Percentiles rank a stretch among this genome's conserved stretches.
phyloP scores from a whole-genome alignment of 2,888 invertebrate genomes.

The Chydorus sphaericus region DNA sequence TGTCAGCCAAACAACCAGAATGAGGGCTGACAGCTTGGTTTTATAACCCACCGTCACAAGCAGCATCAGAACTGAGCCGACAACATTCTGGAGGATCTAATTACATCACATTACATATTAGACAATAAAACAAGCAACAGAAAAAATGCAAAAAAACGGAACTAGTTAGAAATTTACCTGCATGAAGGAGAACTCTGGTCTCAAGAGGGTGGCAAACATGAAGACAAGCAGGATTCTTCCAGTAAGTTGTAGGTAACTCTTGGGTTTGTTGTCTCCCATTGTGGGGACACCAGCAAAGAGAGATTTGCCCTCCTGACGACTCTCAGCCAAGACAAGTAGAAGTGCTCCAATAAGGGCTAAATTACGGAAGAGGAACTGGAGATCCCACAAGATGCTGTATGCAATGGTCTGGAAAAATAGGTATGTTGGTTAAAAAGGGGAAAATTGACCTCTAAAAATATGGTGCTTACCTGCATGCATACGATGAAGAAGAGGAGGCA shows the following conservation, averaged over 20 bases:
- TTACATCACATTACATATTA: constrained; percentile 20
- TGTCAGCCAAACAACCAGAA: constrained; percentile 75
- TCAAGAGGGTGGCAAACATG: constrained; percentile 93
- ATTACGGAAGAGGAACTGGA: constrained; percentile 91
- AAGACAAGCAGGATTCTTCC: constrained; percentile 91
- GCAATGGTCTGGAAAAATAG: constrained; percentile 59
- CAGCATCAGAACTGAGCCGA: constrained; percentile 88
- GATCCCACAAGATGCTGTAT: constrained; percentile 95
- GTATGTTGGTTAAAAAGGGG: too few relatives aligned
- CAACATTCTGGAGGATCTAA: constrained; percentile 76
- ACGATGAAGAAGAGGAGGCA: constrained; percentile 90
- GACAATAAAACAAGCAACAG: not conserved
- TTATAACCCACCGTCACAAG: constrained; percentile 95
- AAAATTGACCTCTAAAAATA: too few relatives aligned
- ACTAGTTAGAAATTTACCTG: constrained; percentile 42
- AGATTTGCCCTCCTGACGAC: constrained; percentile 79
- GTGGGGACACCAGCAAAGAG: constrained; percentile 91
- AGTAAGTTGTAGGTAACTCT: constrained; percentile 88
- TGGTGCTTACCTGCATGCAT: constrained; percentile 72
- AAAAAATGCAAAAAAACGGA: not conserved
- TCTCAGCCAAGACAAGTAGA: constrained; percentile 88
- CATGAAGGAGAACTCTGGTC: constrained; percentile 80
- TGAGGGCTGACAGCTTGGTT: constrained; percentile 91
- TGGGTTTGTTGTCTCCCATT: constrained; percentile 85
- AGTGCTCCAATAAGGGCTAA: constrained; percentile 95